Evolutionary conservation across 2,113 vertebrate species (phyloP), one percentile per base, ranked within the genome.

Genomic region (Galeopterus variegatus): DNA sequence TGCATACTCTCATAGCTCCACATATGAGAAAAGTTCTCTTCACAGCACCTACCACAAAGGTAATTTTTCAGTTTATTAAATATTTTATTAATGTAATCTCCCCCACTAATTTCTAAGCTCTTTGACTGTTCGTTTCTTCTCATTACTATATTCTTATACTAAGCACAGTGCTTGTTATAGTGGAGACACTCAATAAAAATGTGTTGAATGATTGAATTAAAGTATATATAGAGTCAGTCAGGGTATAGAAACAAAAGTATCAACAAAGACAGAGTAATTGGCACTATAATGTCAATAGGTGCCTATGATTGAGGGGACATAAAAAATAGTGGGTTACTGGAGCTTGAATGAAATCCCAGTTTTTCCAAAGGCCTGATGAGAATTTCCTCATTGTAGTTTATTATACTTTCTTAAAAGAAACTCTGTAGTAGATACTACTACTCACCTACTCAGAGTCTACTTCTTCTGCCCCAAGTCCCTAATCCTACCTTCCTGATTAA

Each of bases 151-250:
- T 48, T 12, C 28, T 13, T 50, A 24, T 41, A 69, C 54, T 93
- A 52, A 72, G 45, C 58, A 45, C 24, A 64, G 21, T 79, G 67
- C 24, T 41, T 36, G 4, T 17, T 50, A 64, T 64, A 60, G 11
- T 72, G n/a, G 23, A 62, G 45, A 91, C 92, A 81, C 26, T 48
- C 89, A 60, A 41, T 50, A 93, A 89, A 50, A 80, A 50, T 52
- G 17, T 45, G 56, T 6, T 62, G 5, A 79, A 52, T 90, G 41
- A 88, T 0, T 77, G 58, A 92, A 73, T 65, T 88, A 62, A 52
- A 89, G 60, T 62, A 7, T 36, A 67, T 77, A 73, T 86, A 45
- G 26, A 69, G 6, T 75, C 54, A 64, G 12, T 94, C 54, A 41
- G 41, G 41, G 41, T 90, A 17, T 45, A 13, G 54, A 13, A 69